phyloP scores from a whole-genome alignment of 2,888 invertebrate genomes.

The Hyposoter dolosus region DNA sequence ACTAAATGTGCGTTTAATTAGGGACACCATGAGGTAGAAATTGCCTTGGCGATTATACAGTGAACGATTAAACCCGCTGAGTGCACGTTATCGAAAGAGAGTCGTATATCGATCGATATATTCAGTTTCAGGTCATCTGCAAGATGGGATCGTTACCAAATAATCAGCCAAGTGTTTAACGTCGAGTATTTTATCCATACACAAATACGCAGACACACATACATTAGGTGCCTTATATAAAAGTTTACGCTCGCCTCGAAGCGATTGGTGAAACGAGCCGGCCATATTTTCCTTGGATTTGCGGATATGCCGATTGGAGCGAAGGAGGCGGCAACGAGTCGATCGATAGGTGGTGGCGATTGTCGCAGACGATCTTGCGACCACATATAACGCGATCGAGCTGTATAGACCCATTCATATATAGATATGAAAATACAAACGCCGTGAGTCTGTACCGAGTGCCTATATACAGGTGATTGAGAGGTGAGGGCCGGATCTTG shows the following conservation, averaged over 20 bases:
- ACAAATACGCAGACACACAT: not conserved
- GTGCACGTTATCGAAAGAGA: constrained; percentile 20
- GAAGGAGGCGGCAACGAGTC: constrained; percentile 70
- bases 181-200: not conserved
- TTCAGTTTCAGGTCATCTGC: not conserved
- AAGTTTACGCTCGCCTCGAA: constrained; percentile 28
- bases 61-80: constrained; percentile 20
- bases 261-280: constrained; percentile 61
- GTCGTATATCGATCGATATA: not conserved
- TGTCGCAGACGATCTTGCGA: constrained; percentile 31
- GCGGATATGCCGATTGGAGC: constrained; percentile 77
- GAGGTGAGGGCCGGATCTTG: constrained; percentile 64
- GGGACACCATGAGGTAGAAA: constrained; percentile 15
- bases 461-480: constrained; percentile 47
- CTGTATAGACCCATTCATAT: not conserved
- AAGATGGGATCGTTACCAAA: not conserved
- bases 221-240: not conserved
- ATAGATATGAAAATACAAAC: not conserved
- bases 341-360: constrained; percentile 57
- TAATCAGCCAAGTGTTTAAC: not conserved
- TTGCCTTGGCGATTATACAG: constrained; percentile 22
- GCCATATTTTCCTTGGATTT: constrained; percentile 79
- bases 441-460: not conserved
- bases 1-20: constrained; percentile 10
- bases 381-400: constrained; percentile 15